Evolutionary conservation across 2,888 invertebrate genomes (phyloP), one percentile per base, ranked within the genome.

Genomic region (Tinea pellionella): DNA sequence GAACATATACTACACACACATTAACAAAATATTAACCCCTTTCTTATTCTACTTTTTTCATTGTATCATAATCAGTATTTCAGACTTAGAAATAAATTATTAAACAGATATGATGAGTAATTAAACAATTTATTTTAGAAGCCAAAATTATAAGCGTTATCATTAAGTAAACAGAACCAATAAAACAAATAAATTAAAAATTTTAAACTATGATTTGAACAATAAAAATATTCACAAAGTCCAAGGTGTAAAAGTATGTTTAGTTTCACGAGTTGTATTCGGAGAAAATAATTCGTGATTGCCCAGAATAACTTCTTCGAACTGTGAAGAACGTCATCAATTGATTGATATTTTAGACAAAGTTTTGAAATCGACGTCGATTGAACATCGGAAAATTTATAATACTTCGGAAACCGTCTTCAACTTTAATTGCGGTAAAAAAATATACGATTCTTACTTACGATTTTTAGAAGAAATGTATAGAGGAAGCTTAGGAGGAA

Each of bases 301-400:
- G 15, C 47, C 47, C 16, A 13, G 15, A 47, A 47, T 47, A 47
- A 47, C 47, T 8, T 47, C 16, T 15, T 15, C 2, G 47, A 47
- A 47, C 47, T 47, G 16, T 16, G 47, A 47, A 47, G 47, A 47
- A 47, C 47, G 47, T 47, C 47, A 47, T 47, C 8, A 15, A 55
- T 55, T 55, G 55, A 55, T 55, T 55, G 55, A 55, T 55, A 55
- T 24, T 29, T 2, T 55, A 24, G 29, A 19, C 24, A 55, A 13
- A 55, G 2, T 19, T 18, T 19, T 55, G 7, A 53, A 18, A 19
- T 19, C 19, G 29, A 55, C 29, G 55, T 55, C 55, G 55, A 24
- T 18, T 16, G 15, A 15, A 16, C 13, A 47, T 47, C 13, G 47
- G 47, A 47, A 47, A 47, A 47, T 47, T 47, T 47, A 16, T n/a